Conservation (phyloP, 1,140 invertebrate genomes). For the Paraescarpia echinospica region DNA sequence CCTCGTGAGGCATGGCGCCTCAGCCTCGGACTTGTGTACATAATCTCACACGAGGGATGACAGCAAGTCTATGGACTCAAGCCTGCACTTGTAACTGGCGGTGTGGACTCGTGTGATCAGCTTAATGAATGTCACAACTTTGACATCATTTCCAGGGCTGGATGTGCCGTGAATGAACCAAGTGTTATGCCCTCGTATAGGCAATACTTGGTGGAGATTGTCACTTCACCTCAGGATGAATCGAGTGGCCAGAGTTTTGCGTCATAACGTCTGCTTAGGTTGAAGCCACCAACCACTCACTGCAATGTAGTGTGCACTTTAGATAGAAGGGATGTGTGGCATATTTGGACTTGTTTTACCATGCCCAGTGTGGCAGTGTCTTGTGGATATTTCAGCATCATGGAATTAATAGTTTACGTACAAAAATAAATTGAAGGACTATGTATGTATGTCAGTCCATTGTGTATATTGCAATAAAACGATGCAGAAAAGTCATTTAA, state of each 20-base stretch:
- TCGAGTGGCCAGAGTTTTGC: not conserved
- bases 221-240: not conserved
- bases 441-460: not conserved
- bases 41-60: not conserved
- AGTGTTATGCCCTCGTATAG: not conserved
- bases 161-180: not conserved
- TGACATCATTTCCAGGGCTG: not conserved
- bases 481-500: not conserved
- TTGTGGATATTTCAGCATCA: not conserved
- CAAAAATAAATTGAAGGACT: not conserved
- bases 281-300: not conserved
- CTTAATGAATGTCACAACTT: not conserved
- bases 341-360: not conserved
- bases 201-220: not conserved
- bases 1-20: not conserved
- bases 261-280: not conserved
- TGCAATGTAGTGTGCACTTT: not conserved
- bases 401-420: not conserved
- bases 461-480: slow-evolving; percentile 1
- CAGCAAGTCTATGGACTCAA: not conserved
- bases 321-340: not conserved
- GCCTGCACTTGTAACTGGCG: not conserved
- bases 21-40: not conserved
- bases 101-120: not conserved
- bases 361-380: not conserved